These are phyloP conservation scores for Drosophila simulans DNA, from an alignment of 1,140 invertebrate genomes.

Conservation along the genomic window DNA sequence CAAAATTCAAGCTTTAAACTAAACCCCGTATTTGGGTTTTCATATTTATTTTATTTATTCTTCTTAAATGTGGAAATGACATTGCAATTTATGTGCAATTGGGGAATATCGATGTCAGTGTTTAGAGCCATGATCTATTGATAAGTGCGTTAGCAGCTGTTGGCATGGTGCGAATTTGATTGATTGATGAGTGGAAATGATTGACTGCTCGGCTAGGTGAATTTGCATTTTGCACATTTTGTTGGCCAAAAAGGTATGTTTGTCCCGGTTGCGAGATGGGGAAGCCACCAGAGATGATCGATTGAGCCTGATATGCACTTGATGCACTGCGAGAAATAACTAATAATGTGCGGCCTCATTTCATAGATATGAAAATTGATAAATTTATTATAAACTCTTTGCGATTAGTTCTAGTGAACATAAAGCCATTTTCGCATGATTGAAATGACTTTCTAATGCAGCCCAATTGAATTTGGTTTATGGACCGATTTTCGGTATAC, in stretches of 20 bases:
- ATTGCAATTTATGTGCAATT: constrained; percentile 58
- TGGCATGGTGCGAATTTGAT: constrained; percentile 43
- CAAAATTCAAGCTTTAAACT: not conserved
- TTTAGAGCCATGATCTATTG: constrained; percentile 38
- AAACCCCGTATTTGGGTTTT: not conserved
- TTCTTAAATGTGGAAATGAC: constrained; percentile 20
- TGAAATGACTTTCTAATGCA: constrained; percentile 3
- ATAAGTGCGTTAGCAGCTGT: constrained; percentile 34
- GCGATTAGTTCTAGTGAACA: no score
- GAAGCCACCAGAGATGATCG: constrained; percentile 34
- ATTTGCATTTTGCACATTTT: constrained; percentile 55
- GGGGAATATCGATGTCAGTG: constrained; percentile 48
- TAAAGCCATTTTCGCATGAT: not conserved
- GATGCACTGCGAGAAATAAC: constrained; percentile 9
- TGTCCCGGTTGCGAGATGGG: constrained; percentile 19
- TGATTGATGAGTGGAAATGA: constrained; percentile 52
- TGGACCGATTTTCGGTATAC: constrained; percentile 5
- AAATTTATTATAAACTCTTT: no score
- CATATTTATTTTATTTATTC: constrained; percentile 16
- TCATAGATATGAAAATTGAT: no score
- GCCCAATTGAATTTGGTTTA: constrained; percentile 10
- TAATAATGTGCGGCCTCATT: no score
- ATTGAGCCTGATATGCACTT: constrained; percentile 21
- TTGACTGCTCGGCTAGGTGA: constrained; percentile 29
- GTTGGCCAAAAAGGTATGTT: constrained; percentile 39